phyloP scores from a whole-genome alignment of 2,888 invertebrate species.

The Limnephilus rhombicus region DNA sequence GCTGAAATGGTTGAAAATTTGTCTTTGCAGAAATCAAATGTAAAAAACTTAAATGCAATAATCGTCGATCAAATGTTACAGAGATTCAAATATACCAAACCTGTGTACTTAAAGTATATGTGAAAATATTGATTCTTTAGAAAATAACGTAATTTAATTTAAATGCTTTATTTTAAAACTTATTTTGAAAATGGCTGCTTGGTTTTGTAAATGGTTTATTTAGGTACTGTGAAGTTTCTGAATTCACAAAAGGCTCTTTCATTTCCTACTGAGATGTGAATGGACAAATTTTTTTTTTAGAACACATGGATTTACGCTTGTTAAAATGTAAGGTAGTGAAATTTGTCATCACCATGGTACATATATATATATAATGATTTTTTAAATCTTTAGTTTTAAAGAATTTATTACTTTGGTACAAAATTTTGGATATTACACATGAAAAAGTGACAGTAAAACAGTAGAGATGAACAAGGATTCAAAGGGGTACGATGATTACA shows the following conservation, averaged over 20 bases:
- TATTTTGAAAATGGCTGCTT: not conserved
- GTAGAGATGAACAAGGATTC: not conserved
- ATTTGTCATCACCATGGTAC: no score
- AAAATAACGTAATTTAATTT: not conserved
- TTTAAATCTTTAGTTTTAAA: no score
- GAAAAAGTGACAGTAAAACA: not conserved
- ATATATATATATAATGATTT: no score
- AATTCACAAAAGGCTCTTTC: not conserved
- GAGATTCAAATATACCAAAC: not conserved
- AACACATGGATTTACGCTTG: not conserved
- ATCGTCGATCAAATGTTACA: not conserved
- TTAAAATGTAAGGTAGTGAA: not conserved
- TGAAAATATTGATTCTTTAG: not conserved
- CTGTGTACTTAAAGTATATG: not conserved
- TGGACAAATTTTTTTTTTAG: not conserved
- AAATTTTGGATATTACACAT: not conserved
- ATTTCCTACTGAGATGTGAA: not conserved
- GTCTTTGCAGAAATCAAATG: not conserved
- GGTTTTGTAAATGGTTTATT: not conserved
- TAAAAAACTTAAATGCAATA: no score
- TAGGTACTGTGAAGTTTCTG: not conserved
- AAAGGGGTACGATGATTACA: not conserved
- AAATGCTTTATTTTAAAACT: not conserved
- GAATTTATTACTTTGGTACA: not conserved
- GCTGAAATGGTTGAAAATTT: not conserved